These are phyloP conservation scores for Hypena proboscidalis DNA, from an alignment of 2,888 invertebrate genomes.

Conservation along the genomic window DNA sequence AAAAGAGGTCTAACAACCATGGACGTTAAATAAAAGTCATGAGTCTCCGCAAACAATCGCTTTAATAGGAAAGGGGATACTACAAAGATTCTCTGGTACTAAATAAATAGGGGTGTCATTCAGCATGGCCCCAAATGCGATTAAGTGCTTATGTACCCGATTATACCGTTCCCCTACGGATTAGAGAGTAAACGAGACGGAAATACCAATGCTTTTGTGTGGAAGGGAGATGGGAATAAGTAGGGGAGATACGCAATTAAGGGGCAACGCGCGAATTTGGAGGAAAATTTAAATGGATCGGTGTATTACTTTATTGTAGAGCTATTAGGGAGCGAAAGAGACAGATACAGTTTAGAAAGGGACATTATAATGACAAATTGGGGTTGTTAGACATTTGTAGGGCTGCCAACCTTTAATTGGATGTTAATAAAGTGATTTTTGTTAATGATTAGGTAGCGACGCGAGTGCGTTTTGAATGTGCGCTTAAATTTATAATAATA, in stretches of 20 bases:
- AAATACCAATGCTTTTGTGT: slow-evolving; percentile 34
- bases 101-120: slow-evolving; percentile 78
- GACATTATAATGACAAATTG: slow-evolving; percentile 60
- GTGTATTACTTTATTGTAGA: slow-evolving; percentile 84
- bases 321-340: slow-evolving; percentile 74
- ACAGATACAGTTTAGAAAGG: slow-evolving; percentile 50
- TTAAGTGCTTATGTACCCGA: slow-evolving; percentile 83
- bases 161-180: slow-evolving; percentile 71
- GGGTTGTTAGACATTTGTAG: slow-evolving; percentile 55
- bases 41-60: slow-evolving; percentile 76
- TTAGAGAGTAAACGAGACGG: slow-evolving; percentile 54
- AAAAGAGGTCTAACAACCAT: slow-evolving; percentile 51
- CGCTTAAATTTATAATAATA: too few species aligned
- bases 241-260: slow-evolving; percentile 80
- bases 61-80: slow-evolving; percentile 68
- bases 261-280: slow-evolving; percentile 78
- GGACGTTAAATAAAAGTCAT: slow-evolving; percentile 67
- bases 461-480: slow-evolving; percentile 8
- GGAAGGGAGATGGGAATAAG: slow-evolving; percentile 51
- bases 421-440: slow-evolving; percentile 46
- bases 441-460: slow-evolving; percentile 25
- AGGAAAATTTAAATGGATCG: slow-evolving; percentile 83
- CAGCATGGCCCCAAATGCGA: slow-evolving; percentile 78
- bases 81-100: slow-evolving; percentile 59
- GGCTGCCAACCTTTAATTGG: slow-evolving; percentile 42